Percentiles rank a stretch among this genome's conserved stretches.
Evolutionary conservation across 2,113 vertebrate species (phyloP).

Genomic region (Alexandromys fortis): DNA sequence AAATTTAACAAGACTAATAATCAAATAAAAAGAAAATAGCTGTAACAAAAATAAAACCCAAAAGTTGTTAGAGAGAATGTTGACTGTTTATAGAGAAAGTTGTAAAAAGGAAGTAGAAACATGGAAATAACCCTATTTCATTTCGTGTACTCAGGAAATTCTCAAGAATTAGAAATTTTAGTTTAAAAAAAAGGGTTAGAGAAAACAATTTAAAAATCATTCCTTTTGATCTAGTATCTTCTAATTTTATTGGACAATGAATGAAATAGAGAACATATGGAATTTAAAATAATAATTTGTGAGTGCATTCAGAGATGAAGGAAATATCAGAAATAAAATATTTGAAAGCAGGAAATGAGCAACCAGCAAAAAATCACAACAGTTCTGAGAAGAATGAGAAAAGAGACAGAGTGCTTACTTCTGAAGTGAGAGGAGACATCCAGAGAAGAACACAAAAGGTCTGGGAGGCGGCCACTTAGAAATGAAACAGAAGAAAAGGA

Average conservation of each 20-base stretch:
- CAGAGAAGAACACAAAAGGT: background rate
- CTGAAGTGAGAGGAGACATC: fast-evolving
- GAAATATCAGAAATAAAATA: background rate
- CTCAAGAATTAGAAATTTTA: background rate
- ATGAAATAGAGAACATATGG: background rate
- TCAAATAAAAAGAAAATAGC: background rate
- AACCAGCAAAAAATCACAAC: background rate
- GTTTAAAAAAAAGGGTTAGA: background rate
- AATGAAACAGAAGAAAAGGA: background rate
- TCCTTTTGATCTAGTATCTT: background rate
- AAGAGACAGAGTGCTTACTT: background rate
- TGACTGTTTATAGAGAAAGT: too few relatives aligned
- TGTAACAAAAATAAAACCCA: background rate
- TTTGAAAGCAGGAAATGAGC: background rate
- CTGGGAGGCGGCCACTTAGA: background rate
- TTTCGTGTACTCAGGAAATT: background rate
- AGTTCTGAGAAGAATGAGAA: background rate
- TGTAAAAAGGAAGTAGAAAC: background rate
- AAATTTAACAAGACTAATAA: background rate
- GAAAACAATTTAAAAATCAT: background rate
- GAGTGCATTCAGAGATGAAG: background rate
- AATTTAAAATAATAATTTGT: background rate
- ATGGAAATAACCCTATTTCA: background rate
- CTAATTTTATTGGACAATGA: background rate
- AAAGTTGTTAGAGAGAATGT: background rate